Percentiles rank a stretch among this genome's conserved stretches.
phyloP scores from a whole-genome alignment of 2,113 vertebrate species.

The Pseudopipra pipra region DNA sequence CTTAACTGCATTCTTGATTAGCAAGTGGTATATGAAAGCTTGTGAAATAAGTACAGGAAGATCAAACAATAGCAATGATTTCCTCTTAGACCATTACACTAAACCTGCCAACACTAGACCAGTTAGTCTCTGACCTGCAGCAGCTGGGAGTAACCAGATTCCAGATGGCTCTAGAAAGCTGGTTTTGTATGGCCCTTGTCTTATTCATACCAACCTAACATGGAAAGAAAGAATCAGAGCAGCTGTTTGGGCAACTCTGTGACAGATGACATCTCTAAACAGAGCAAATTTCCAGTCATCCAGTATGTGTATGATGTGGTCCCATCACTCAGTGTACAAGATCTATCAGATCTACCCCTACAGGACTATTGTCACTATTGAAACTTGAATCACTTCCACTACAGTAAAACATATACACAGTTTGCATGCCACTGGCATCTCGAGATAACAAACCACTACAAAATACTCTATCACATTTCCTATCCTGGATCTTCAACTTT shows the following conservation, averaged over 20 bases:
- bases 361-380: background rate
- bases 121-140: background rate
- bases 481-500: background rate
- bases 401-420: background rate
- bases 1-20: conserved; percentile 4
- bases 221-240: background rate
- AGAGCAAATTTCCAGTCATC: background rate
- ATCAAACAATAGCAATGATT: conserved; percentile 33
- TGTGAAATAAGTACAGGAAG: conserved; percentile 24
- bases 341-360: background rate
- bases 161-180: background rate
- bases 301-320: background rate
- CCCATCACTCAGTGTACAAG: background rate
- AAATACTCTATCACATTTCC: background rate
- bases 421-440: background rate
- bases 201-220: background rate
- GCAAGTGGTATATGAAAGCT: background rate
- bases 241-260: background rate
- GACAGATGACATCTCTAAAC: background rate
- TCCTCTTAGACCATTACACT: background rate
- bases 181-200: background rate
- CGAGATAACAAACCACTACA: background rate
- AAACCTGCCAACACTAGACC: background rate
- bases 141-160: background rate
- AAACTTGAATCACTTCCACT: background rate